Conservation (phyloP, 2,888 invertebrate genomes). For the Rugalucina vietnamica region DNA sequence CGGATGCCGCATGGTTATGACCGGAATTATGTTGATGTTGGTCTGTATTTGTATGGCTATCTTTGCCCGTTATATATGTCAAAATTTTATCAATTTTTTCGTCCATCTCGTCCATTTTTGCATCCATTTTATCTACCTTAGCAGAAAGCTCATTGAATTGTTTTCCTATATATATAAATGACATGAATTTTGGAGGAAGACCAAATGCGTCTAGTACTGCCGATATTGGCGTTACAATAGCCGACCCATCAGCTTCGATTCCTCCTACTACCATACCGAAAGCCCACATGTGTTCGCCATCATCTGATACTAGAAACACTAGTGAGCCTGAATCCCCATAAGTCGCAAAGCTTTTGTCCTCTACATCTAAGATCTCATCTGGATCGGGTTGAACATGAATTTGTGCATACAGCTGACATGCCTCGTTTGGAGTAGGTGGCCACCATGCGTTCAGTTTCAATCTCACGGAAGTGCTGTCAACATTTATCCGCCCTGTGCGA, state of each 20-base stretch:
- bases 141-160: too few relatives aligned
- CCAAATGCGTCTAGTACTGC: not conserved
- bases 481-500: not conserved
- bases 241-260: not conserved
- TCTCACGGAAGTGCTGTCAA: not conserved
- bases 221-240: not conserved
- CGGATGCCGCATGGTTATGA: too few relatives aligned
- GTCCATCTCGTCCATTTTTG: too few relatives aligned
- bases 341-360: not conserved
- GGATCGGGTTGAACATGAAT: not conserved
- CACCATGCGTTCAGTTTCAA: not conserved
- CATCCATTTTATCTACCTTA: too few relatives aligned
- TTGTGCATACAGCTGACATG: not conserved
- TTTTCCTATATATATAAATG: too few relatives aligned
- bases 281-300: not conserved
- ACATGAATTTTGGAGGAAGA: not conserved
- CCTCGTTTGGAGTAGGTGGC: not conserved
- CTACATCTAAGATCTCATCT: not conserved
- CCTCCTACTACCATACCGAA: not conserved
- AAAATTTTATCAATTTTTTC: too few relatives aligned
- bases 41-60: too few relatives aligned
- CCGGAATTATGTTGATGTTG: too few relatives aligned
- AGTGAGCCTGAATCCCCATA: not conserved
- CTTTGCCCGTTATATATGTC: too few relatives aligned
- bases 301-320: not conserved